These are phyloP conservation scores for Clitarchus hookeri DNA, from an alignment of 2,888 invertebrate genomes.

Conservation along the genomic window DNA sequence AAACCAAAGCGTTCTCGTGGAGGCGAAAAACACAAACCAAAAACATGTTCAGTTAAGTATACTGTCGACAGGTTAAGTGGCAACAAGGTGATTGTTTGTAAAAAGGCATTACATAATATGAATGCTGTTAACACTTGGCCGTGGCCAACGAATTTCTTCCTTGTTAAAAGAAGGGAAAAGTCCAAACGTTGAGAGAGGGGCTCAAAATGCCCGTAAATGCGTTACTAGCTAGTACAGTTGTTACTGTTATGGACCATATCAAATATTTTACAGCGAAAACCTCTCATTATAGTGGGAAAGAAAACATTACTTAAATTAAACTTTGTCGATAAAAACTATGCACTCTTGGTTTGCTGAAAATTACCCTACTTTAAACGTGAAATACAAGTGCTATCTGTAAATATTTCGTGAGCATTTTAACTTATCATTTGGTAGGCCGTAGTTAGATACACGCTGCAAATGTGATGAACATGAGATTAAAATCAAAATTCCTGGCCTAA, in stretches of 20 bases:
- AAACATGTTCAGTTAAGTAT: background rate
- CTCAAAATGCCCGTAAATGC: background rate
- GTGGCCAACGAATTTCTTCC: background rate
- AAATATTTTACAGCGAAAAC: background rate
- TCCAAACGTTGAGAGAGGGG: background rate
- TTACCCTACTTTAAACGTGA: background rate
- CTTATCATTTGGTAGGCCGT: background rate
- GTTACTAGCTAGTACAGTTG: background rate
- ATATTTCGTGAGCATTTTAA: background rate
- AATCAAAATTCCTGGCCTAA: background rate
- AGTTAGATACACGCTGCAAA: background rate
- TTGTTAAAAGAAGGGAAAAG: background rate
- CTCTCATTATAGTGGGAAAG: background rate
- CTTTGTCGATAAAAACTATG: constrained; percentile 2
- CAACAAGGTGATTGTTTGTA: background rate
- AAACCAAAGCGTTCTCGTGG: background rate
- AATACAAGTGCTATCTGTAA: constrained; percentile 14
- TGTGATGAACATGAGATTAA: background rate
- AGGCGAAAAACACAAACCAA: background rate
- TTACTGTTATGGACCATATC: background rate
- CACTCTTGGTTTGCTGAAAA: background rate
- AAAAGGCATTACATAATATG: background rate
- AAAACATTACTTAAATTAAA: background rate
- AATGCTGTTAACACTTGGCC: background rate
- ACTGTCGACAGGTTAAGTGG: background rate